Evolutionary conservation across 2,888 invertebrate genomes (phyloP).

Genomic region (Empis livida): DNA sequence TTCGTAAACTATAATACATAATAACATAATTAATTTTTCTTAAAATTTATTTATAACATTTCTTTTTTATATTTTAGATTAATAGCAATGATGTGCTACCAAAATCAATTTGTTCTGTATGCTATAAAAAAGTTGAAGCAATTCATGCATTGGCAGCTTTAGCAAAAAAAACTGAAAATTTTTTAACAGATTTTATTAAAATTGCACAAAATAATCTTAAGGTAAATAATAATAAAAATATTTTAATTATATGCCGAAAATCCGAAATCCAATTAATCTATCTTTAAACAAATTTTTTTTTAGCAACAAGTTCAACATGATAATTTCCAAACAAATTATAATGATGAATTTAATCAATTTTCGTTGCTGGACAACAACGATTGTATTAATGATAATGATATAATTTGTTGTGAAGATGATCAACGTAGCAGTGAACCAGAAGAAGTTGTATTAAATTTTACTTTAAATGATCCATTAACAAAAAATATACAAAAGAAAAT

Average conservation of each 20-base stretch:
- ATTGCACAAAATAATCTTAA: slow-evolving; percentile 6
- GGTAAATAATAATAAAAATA: background rate
- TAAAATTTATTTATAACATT: background rate
- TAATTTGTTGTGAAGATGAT: background rate
- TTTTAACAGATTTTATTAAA: slow-evolving; percentile 8
- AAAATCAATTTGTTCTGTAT: slow-evolving; percentile 9
- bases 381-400: background rate
- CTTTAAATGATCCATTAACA: slow-evolving; percentile 19
- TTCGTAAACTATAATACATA: no score
- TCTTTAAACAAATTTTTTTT: background rate
- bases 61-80: slow-evolving; percentile 5
- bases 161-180: slow-evolving; percentile 11
- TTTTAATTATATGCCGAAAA: background rate
- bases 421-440: slow-evolving; percentile 6
- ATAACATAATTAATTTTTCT: background rate
- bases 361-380: background rate
- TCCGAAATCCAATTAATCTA: background rate
- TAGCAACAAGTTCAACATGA: background rate
- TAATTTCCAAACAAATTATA: slow-evolving; percentile 4
- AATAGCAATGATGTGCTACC: slow-evolving; percentile 7
- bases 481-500: slow-evolving; percentile 19
- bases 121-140: slow-evolving; percentile 9
- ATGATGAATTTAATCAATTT: slow-evolving; percentile 9
- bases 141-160: slow-evolving; percentile 7
- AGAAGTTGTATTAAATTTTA: slow-evolving; percentile 20